phyloP scores from a whole-genome alignment of 2,797 vertebrate species.

The Hafferia zeledoni region DNA sequence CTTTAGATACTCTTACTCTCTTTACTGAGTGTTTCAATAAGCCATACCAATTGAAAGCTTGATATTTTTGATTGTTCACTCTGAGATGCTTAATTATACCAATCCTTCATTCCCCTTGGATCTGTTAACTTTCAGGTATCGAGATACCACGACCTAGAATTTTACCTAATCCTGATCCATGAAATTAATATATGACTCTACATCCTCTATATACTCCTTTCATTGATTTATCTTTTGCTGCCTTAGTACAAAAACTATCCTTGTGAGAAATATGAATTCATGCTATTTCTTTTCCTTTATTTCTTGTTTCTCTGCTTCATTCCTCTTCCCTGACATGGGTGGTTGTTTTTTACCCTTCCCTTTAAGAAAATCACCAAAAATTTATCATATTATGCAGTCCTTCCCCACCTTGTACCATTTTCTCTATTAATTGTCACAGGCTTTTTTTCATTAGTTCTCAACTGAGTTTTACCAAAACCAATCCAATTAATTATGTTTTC shows the following conservation, averaged over 20 bases:
- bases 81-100: neutral
- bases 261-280: neutral
- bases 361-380: neutral
- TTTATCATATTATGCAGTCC: neutral
- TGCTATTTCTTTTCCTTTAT: neutral
- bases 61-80: neutral
- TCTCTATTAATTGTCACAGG: neutral
- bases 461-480: neutral
- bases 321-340: neutral
- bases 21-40: neutral
- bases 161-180: neutral
- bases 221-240: neutral
- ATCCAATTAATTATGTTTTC: neutral
- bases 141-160: neutral
- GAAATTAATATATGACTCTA: neutral
- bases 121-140: neutral
- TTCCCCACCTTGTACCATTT: neutral
- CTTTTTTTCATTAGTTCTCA: neutral
- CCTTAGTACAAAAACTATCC: neutral
- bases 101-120: neutral
- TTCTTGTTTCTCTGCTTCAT: neutral
- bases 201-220: neutral
- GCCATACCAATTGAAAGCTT: neutral
- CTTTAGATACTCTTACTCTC: neutral
- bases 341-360: neutral